Evolutionary conservation across 2,113 vertebrate species (phyloP).

Genomic region (Harpagus bidentatus): DNA sequence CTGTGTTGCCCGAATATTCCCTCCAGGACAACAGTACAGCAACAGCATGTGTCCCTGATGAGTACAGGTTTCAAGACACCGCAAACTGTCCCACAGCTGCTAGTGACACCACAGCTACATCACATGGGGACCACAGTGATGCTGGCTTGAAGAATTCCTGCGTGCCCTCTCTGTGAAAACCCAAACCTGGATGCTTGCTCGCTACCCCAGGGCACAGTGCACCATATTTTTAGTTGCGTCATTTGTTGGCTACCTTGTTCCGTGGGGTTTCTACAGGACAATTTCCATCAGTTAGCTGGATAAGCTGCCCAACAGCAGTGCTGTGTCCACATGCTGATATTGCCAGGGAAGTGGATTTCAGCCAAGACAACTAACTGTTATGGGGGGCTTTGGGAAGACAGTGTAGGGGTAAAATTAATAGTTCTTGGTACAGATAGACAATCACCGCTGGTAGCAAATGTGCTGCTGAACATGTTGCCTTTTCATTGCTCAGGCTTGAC

Average conservation of each 20-base stretch:
- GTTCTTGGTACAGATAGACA: not conserved
- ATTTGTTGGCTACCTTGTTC: not conserved
- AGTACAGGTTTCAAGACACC: not conserved
- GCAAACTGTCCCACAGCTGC: not conserved
- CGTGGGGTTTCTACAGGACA: not conserved
- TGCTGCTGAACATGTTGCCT: not conserved
- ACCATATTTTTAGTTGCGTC: not conserved
- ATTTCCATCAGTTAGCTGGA: not conserved
- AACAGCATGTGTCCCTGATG: not conserved
- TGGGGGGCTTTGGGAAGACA: not conserved
- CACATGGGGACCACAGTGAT: not conserved
- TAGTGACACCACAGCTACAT: not conserved
- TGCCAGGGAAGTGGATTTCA: not conserved
- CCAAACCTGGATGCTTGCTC: not conserved
- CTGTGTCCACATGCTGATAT: not conserved
- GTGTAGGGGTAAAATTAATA: not conserved
- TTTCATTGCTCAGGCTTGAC: not conserved
- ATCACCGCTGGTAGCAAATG: not conserved
- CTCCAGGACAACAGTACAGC: not conserved
- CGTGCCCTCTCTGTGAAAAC: not conserved
- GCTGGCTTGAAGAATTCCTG: not conserved
- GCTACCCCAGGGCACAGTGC: too few species aligned
- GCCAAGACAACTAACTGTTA: not conserved
- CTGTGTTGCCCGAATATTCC: not conserved
- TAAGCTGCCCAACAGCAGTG: not conserved